phyloP scores from a whole-genome alignment of 2,888 invertebrate species.

The Griposia aprilina region DNA sequence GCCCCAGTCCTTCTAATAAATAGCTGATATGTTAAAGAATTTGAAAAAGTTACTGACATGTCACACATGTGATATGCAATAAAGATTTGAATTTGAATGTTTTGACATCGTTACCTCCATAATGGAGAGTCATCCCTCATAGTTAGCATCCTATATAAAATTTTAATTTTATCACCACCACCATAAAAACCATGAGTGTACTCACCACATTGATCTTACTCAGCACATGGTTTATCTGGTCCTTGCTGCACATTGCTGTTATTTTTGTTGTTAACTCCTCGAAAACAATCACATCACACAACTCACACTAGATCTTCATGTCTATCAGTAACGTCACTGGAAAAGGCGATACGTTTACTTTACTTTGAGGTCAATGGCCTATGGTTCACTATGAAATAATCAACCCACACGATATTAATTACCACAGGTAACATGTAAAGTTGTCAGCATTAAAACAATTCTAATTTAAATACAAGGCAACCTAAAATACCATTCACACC shows the following conservation, averaged over 20 bases:
- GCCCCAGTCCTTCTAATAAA: background rate
- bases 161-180: background rate
- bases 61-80: no score
- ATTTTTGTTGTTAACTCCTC: conserved; percentile 65
- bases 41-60: no score
- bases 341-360: conserved; percentile 61
- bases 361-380: conserved; percentile 66
- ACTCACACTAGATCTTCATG: conserved; percentile 68
- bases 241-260: conserved; percentile 92
- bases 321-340: conserved; percentile 63
- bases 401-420: background rate
- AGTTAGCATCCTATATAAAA: background rate
- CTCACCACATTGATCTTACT: conserved; percentile 94
- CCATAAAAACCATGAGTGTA: conserved; percentile 61
- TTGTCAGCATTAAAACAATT: conserved; percentile 11
- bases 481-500: conserved; percentile 22
- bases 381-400: background rate
- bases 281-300: conserved; percentile 79
- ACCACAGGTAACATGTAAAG: background rate
- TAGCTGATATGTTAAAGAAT: no score
- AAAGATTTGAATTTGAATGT: no score
- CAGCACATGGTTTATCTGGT: conserved; percentile 93
- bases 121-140: no score
- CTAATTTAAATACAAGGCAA: conserved; percentile 19
- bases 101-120: no score